phyloP scores from a whole-genome alignment of 2,888 invertebrate species.

The Xanthostigma xanthostigma region DNA sequence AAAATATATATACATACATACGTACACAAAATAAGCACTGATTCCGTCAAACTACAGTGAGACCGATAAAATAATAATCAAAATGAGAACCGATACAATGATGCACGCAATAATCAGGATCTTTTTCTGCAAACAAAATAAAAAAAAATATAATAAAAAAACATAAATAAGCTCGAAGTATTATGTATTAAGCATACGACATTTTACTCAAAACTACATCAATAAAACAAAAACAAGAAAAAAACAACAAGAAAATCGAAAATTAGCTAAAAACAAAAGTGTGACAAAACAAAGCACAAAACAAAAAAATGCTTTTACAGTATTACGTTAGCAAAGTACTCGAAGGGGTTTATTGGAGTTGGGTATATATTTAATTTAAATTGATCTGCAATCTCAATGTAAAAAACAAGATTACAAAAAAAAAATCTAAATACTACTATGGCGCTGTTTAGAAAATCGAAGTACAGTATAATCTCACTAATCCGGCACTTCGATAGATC shows the following conservation, averaged over 20 bases:
- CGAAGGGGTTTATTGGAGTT: no score
- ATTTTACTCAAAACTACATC: constrained; percentile 9
- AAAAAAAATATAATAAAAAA: constrained; percentile 23
- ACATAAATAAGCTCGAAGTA: constrained; percentile 23
- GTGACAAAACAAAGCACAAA: constrained; percentile 7
- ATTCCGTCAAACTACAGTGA: constrained; percentile 5
- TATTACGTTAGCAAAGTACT: no score
- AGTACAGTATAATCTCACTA: no score
- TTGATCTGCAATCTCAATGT: no score
- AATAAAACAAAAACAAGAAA: constrained; percentile 20
- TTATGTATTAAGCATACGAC: constrained; percentile 17
- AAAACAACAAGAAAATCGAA: constrained; percentile 25
- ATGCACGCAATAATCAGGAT: constrained; percentile 79
- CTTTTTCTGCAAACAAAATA: constrained; percentile 68
- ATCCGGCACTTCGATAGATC: no score
- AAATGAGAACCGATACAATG: constrained; percentile 59
- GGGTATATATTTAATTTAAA: no score
- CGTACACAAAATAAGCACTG: constrained; percentile 1
- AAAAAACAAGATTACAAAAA: no score
- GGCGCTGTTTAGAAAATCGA: no score
- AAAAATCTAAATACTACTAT: no score
- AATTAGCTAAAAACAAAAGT: constrained; percentile 20
- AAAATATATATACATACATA: not conserved
- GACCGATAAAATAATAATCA: constrained; percentile 52
- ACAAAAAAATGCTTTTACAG: no score